A percentile compares a stretch with the other conserved stretches of the same genome.
Evolutionary conservation across 2,113 vertebrate species (phyloP).

Genomic region (Gasterosteus aculeatus): DNA sequence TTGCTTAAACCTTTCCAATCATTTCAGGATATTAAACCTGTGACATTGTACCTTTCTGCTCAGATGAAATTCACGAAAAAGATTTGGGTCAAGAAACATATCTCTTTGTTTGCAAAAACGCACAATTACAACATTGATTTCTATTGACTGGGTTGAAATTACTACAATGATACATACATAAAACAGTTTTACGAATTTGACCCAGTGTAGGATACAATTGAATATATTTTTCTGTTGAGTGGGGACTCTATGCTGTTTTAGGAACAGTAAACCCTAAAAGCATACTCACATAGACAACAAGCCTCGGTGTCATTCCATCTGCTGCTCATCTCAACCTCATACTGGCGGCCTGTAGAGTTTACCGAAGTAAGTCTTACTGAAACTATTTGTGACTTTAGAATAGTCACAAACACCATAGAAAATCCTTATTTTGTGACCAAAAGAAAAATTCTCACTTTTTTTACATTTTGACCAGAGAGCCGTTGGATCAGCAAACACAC

Average conservation of each 20-base stretch:
- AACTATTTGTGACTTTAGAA: constrained; percentile 1
- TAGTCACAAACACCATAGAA: constrained; percentile 3
- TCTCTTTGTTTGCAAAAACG: too few species aligned
- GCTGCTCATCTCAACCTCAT: not conserved
- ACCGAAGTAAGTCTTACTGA: not conserved
- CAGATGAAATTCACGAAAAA: not conserved
- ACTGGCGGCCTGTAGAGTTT: too few species aligned
- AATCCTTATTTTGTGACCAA: constrained; percentile 46
- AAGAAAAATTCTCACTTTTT: constrained; percentile 33
- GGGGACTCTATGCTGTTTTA: not conserved
- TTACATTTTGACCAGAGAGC: constrained; percentile 2
- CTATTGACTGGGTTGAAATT: not conserved
- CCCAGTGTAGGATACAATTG: not conserved
- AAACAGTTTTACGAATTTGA: not conserved
- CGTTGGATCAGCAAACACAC: not conserved
- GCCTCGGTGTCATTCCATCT: not conserved
- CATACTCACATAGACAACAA: not conserved
- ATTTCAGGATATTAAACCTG: too few species aligned
- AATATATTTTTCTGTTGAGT: not conserved
- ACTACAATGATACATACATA: not conserved
- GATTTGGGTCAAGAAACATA: not conserved
- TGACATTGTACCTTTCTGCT: not conserved
- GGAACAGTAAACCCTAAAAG: not conserved
- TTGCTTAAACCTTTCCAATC: too few species aligned
- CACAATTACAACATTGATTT: not conserved